Evolutionary conservation across 2,888 invertebrate genomes (phyloP).

Genomic region (Melanostoma scalare): DNA sequence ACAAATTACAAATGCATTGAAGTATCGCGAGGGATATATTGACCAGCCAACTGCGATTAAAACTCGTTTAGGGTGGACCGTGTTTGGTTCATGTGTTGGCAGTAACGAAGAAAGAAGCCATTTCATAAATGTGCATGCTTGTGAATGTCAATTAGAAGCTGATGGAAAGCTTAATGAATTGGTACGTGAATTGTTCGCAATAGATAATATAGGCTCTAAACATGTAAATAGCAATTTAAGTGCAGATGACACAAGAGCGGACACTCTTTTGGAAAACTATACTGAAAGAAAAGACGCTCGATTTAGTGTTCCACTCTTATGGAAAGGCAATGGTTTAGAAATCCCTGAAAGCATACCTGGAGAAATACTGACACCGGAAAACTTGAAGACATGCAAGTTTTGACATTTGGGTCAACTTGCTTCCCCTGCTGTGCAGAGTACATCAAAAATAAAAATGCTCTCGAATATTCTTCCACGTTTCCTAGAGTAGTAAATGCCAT

Average conservation of each 20-base stretch:
- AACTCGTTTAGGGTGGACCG: background rate
- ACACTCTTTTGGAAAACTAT: background rate
- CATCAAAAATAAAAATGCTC: constrained; percentile 50
- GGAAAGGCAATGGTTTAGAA: background rate
- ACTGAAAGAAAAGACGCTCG: background rate
- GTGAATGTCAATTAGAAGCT: no score
- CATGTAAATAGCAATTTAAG: no score
- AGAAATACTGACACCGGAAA: no score
- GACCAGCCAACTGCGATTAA: constrained; percentile 1
- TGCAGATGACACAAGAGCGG: background rate
- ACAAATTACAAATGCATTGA: background rate
- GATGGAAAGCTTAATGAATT: no score
- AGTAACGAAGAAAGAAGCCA: no score
- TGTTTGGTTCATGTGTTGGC: background rate
- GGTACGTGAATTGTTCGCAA: no score
- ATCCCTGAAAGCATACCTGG: constrained; percentile 18
- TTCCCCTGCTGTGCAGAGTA: constrained; percentile 58
- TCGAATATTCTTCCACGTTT: background rate
- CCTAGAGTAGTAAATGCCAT: constrained; percentile 46
- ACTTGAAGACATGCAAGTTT: no score
- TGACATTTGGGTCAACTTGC: no score
- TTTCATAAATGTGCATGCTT: no score
- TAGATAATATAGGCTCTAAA: no score
- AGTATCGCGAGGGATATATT: background rate
- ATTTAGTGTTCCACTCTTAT: background rate